Evolutionary conservation across 2,797 vertebrate species (phyloP), one percentile per base, ranked within the genome.

Genomic region (Tapirus indicus): DNA sequence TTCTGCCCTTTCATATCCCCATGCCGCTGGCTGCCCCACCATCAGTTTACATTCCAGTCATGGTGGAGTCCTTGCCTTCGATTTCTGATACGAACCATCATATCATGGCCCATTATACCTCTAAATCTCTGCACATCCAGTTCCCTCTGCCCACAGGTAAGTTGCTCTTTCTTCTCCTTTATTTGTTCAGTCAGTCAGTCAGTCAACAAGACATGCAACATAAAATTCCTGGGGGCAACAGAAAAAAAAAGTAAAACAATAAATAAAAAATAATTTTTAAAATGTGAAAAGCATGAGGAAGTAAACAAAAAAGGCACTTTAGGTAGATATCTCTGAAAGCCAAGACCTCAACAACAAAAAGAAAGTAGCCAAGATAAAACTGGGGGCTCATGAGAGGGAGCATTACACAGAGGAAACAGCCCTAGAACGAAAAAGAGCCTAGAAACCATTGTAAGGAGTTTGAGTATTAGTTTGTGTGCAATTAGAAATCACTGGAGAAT

Each of bases 1-100:
- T 38, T 62, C 41, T 56, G 10, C 12, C 9, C 35, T 78, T 85
- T 32, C 32, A 27, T 25, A 29, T 69, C 12, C 49, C 18, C 1
- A 8, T 6, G 6, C 6, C 27, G 13, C 11, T 16, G 0, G 12
- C 47, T 60, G 4, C 17, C 23, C 52, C 6, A 12, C 1, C 1
- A 0, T n/a, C 56, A 66, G 17, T 58, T 52, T 35, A 80, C 41
- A 79, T 10, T 29, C 17, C 5, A 25, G 56, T 44, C 29, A 49
- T 1, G 2, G 4, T 14, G 6, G 11, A 90, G 58, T 3, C 29
- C 41, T 47, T 23, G 0, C 29, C 75, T 77, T n/a, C 29, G 10
- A 1, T 29, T 32, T 80, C 32, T 35, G 25, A 60, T 4, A 54
- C 18, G 69, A 54, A 72, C 69, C 58, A 41, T 13, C 21, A 82